phyloP scores from a whole-genome alignment of 2,113 vertebrate genomes.

The Perca schrenkii region DNA sequence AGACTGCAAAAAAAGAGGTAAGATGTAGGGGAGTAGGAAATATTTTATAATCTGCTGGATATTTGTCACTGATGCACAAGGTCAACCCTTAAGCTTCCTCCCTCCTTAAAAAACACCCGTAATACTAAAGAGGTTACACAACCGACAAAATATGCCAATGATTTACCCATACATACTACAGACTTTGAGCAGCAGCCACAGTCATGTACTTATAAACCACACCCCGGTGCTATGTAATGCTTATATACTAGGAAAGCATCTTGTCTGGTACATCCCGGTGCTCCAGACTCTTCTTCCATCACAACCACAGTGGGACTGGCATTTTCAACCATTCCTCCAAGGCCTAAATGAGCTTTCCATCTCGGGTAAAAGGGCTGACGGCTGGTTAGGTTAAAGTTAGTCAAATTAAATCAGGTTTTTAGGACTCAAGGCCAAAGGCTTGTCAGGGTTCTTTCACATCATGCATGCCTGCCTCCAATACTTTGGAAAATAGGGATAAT shows the following conservation, averaged over 20 bases:
- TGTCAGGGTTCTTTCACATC: background rate
- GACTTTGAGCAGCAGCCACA: slow-evolving; percentile 43
- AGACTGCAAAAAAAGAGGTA: background rate
- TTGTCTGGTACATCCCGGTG: slow-evolving; percentile 29
- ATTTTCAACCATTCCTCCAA: slow-evolving; percentile 63
- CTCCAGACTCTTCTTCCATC: slow-evolving; percentile 18
- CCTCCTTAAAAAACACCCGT: slow-evolving; percentile 28
- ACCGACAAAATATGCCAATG: slow-evolving; percentile 42
- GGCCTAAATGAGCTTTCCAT: slow-evolving; percentile 72
- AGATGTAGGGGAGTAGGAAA: background rate
- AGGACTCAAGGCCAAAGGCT: background rate
- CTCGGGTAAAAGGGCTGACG: slow-evolving; percentile 60
- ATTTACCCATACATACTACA: slow-evolving; percentile 47
- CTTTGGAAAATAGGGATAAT: background rate
- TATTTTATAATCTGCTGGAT: slow-evolving; percentile 27
- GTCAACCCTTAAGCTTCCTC: background rate
- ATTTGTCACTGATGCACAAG: slow-evolving; percentile 1
- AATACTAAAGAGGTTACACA: slow-evolving; percentile 26
- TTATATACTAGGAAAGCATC: slow-evolving; percentile 49
- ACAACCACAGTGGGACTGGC: slow-evolving; percentile 43
- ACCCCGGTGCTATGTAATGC: slow-evolving; percentile 51
- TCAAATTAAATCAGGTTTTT: background rate
- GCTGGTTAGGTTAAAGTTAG: slow-evolving; percentile 15
- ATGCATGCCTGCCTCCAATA: background rate
- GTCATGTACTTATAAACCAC: slow-evolving; percentile 51